These are phyloP conservation scores for Nudaria mundana DNA, from an alignment of 2,888 invertebrate genomes.

Conservation along the genomic window DNA sequence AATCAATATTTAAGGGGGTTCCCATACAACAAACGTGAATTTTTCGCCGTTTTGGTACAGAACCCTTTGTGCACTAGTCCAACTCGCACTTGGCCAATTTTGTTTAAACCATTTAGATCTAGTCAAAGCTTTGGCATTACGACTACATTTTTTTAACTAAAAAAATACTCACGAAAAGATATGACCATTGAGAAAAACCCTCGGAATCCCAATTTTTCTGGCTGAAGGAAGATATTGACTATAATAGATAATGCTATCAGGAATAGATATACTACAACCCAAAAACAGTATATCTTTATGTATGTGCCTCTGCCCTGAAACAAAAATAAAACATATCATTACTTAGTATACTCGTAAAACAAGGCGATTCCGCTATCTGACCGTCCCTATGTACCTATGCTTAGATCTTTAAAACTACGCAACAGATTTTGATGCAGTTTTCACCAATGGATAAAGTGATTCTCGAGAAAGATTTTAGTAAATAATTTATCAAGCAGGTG, in stretches of 20 bases:
- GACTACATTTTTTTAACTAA: neutral
- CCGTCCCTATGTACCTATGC: too few species aligned
- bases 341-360: too few species aligned
- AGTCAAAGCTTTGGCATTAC: neutral
- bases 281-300: constrained; percentile 5
- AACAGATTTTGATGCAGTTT: neutral
- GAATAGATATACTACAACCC: neutral
- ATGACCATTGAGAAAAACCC: constrained; percentile 2
- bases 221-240: constrained; percentile 4
- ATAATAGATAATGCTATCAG: neutral
- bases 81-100: too few species aligned
- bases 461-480: too few species aligned
- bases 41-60: too few species aligned
- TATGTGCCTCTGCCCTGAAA: constrained; percentile 2
- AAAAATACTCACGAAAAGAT: neutral
- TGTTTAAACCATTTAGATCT: neutral
- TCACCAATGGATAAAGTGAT: too few species aligned
- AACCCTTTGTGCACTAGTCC: too few species aligned
- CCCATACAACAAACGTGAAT: too few species aligned
- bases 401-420: neutral
- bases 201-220: constrained; percentile 1
- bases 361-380: too few species aligned
- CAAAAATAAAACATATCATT: neutral
- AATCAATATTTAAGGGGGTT: too few species aligned
- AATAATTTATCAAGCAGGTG: too few species aligned